A percentile compares a stretch with the other conserved stretches of the same genome.
These are phyloP conservation scores for Brachypodius melanocephalos DNA, from an alignment of 2,113 vertebrate species.

Conservation along the genomic window DNA sequence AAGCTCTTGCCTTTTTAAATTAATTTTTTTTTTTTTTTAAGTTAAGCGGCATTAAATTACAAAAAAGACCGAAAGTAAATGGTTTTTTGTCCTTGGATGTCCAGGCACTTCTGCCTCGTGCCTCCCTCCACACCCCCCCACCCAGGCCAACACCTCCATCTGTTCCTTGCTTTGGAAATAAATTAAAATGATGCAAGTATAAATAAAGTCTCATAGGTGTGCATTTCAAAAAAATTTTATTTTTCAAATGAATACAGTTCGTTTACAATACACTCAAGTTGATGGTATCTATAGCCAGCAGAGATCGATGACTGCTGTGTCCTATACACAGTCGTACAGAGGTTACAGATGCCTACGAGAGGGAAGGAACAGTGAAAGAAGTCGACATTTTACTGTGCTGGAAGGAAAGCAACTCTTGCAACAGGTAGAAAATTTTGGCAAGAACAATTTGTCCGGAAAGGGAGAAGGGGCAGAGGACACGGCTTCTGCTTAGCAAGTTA, in stretches of 20 bases:
- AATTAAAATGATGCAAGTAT: not conserved
- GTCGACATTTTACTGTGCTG: slow-evolving; percentile 54
- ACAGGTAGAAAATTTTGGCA: slow-evolving; percentile 74
- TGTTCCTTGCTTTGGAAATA: not conserved
- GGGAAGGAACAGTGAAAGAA: slow-evolving; percentile 27
- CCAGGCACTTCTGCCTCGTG: not conserved
- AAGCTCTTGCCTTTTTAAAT: not conserved
- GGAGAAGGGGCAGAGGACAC: slow-evolving; percentile 57
- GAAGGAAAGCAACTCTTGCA: slow-evolving; percentile 60
- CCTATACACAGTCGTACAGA: slow-evolving; percentile 30
- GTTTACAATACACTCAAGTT: slow-evolving; percentile 46
- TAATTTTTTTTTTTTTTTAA: no score
- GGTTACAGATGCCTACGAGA: slow-evolving; percentile 45
- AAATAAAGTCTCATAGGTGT: not conserved
- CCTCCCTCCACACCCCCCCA: not conserved
- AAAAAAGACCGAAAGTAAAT: not conserved
- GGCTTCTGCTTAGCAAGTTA: slow-evolving; percentile 56
- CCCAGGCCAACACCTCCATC: not conserved
- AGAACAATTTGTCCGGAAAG: slow-evolving; percentile 57
- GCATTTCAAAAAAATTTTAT: slow-evolving; percentile 34
- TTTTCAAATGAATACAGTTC: slow-evolving; percentile 36
- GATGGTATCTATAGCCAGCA: slow-evolving; percentile 59
- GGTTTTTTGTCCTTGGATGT: not conserved
- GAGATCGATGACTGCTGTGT: slow-evolving; percentile 20
- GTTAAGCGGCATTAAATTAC: not conserved